Conservation (phyloP, 2,888 invertebrate species). For the Opisthograptis luteolata region DNA sequence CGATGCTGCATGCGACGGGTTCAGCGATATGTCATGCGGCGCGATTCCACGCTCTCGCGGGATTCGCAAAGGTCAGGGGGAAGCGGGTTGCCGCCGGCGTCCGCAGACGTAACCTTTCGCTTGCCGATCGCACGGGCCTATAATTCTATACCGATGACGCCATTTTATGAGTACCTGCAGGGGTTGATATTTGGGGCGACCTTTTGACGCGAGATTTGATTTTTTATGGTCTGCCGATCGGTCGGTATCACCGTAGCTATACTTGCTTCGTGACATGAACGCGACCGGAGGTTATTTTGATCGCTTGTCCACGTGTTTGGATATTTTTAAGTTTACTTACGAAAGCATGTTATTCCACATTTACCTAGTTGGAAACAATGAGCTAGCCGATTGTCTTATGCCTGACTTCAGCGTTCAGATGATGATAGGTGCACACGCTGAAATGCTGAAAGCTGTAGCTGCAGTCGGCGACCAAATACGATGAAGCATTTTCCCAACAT, state of each 20-base stretch:
- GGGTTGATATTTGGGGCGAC: constrained; percentile 58
- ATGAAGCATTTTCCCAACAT: too few species aligned
- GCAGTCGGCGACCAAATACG: too few species aligned
- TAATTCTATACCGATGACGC: constrained; percentile 52
- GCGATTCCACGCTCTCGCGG: constrained; percentile 58
- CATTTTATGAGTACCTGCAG: constrained; percentile 62
- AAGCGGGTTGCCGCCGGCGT: constrained; percentile 38
- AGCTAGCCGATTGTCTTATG: too few species aligned
- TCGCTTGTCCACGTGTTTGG: constrained; percentile 48
- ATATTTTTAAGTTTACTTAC: constrained; percentile 45
- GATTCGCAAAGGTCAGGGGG: constrained; percentile 68
- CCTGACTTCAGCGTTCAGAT: too few species aligned
- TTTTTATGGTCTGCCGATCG: constrained; percentile 44
- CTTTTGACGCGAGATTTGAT: constrained; percentile 58
- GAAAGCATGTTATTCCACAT: not conserved
- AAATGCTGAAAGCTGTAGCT: too few species aligned
- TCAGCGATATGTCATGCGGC: constrained; percentile 56
- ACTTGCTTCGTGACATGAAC: constrained; percentile 32
- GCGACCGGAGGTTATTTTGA: constrained; percentile 39
- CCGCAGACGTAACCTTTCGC: constrained; percentile 58
- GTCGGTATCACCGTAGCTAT: constrained; percentile 7
- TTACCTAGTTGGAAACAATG: too few species aligned
- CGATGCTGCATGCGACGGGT: constrained; percentile 52
- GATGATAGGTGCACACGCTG: too few species aligned
- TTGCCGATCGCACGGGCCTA: constrained; percentile 52